Evolutionary conservation across 2,113 vertebrate genomes (phyloP).

Genomic region (Malurus cyaneus): DNA sequence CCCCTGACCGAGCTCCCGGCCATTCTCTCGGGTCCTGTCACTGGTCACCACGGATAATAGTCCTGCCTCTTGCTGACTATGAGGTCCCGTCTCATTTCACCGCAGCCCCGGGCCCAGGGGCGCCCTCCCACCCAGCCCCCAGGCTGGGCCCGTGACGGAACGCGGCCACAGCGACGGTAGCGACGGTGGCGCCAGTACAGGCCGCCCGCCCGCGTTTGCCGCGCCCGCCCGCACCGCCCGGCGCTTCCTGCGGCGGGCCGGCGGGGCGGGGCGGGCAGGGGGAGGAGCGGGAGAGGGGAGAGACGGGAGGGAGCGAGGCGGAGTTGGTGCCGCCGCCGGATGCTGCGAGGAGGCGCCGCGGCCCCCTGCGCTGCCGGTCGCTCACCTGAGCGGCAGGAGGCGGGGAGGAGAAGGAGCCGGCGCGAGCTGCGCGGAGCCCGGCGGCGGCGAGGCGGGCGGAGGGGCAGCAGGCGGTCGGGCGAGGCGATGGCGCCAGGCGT

Average conservation of each 20-base stretch:
- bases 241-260: background rate
- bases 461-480: background rate
- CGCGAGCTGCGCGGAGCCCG: background rate
- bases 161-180: background rate
- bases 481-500: background rate
- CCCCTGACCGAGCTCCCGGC: too few relatives aligned
- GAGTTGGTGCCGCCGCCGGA: background rate
- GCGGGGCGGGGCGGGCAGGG: background rate
- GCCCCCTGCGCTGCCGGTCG: background rate
- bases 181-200: background rate
- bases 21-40: background rate
- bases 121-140: background rate
- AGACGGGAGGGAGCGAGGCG: background rate
- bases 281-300: background rate
- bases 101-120: background rate
- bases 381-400: conserved; percentile 58
- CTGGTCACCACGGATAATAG: background rate
- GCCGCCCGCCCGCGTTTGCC: background rate
- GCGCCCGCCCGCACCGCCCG: background rate
- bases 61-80: too few relatives aligned
- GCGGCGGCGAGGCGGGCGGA: background rate
- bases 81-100: background rate
- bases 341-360: conserved; percentile 9
- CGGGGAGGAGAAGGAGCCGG: conserved; percentile 37
- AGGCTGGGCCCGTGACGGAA: background rate